Evolutionary conservation across 2,888 invertebrate genomes (phyloP), one percentile per base, ranked within the genome.

Genomic region (Xanthorhoe designata): DNA sequence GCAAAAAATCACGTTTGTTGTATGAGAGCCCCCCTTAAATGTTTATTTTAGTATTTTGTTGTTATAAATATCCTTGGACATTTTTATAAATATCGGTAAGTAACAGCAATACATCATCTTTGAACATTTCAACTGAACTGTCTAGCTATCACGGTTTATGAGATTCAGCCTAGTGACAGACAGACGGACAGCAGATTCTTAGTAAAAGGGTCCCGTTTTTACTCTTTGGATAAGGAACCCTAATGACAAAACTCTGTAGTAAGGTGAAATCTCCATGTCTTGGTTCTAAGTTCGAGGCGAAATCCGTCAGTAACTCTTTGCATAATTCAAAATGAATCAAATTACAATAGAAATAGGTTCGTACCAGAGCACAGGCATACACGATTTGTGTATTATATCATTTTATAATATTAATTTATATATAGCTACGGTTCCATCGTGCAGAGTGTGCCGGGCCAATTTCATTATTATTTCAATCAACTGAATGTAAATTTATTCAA

Each of bases 391-490:
- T 87, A 89, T 89, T 88, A 90, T 90, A 91, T 88, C 86, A 90
- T 91, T 90, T 91, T 92, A 91, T 92, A 92, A 90, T 92, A 92
- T 91, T 91, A 90, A 92, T 92, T 92, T 92, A 91, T 92, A 92
- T 91, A 92, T 90, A 87, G 58, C 24, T 90, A 87, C 87, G 87
- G 88, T 87, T 86, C 88, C 88, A 84, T 83, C 87, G 85, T 85
- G 81, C 85, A 80, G 86, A 90, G 89, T 87, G 89, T 87, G 88
- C 89, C 85, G 87, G 86, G 90, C 91, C 92, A 92, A 92, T 92
- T 92, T 93, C 93, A 92, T 93, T 92, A 93, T 92, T 93, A 93
- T 93, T 93, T 93, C 93, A 93, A 92, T 93, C 93, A 92, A 91
- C 90, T 90, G 87, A 92, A 93, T 92, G 93, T 92, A 92, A 92